phyloP scores from a whole-genome alignment of 37 sponge, comb jelly and placozoan genomes.

The Cladorhizidae sp. region DNA sequence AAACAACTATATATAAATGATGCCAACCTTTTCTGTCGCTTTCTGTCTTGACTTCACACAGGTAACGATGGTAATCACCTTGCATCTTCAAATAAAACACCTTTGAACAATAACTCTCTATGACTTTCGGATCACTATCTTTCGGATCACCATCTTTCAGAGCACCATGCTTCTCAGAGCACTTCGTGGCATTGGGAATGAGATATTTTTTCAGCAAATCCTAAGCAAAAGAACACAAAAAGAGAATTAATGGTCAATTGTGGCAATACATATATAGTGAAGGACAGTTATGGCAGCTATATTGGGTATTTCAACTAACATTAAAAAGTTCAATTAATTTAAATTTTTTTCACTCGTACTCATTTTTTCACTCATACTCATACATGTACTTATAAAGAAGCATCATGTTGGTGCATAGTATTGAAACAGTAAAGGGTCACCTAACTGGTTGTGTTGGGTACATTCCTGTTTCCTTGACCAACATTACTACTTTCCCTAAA shows the following conservation, averaged over 20 bases:
- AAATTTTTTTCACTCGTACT: too few species aligned
- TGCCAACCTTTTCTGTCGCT: neutral
- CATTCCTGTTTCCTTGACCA: too few species aligned
- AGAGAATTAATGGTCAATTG: too few species aligned
- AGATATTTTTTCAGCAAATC: constrained; percentile 13
- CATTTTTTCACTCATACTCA: too few species aligned
- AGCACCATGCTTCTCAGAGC: too few species aligned
- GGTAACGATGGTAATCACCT: constrained; percentile 95
- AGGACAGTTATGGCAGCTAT: neutral
- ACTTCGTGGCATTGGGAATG: constrained; percentile 5
- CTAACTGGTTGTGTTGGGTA: too few species aligned
- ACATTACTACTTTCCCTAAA: too few species aligned
- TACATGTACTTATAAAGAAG: too few species aligned
- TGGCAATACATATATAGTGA: neutral
- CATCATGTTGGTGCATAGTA: too few species aligned
- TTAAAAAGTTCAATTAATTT: too few species aligned
- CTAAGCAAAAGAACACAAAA: neutral
- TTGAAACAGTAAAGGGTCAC: too few species aligned
- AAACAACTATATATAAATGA: neutral
- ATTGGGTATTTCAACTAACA: too few species aligned
- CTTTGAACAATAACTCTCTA: constrained; percentile 8
- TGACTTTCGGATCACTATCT: neutral
- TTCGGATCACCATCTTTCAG: constrained; percentile 43
- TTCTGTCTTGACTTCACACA: constrained; percentile 80
- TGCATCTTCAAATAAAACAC: constrained; percentile 98